These are phyloP conservation scores for Emys orbicularis DNA, from an alignment of 2,797 vertebrate genomes.

Conservation along the genomic window DNA sequence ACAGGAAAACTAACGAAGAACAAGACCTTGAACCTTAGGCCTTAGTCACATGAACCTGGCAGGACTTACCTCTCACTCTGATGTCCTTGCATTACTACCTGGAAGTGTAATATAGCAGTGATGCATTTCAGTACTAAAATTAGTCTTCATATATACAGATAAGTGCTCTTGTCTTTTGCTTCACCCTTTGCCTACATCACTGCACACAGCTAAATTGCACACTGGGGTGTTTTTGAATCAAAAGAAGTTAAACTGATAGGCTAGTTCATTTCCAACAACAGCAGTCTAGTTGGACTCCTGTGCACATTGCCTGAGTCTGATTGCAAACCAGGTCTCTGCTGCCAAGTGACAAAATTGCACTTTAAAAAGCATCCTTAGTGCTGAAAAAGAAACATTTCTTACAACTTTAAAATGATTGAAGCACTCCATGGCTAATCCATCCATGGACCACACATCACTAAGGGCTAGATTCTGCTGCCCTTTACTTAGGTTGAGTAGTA, in stretches of 20 bases:
- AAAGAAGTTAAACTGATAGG: background rate
- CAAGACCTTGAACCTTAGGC: background rate
- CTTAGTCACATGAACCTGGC: background rate
- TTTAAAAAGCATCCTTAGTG: background rate
- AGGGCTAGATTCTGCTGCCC: too few relatives aligned
- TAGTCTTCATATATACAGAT: background rate
- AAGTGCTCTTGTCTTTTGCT: background rate
- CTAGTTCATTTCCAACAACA: background rate
- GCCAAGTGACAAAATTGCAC: background rate
- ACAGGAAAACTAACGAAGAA: accelerated
- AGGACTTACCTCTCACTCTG: background rate
- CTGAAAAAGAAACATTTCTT: background rate
- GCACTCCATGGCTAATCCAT: accelerated
- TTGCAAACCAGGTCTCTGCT: background rate
- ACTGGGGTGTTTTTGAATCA: background rate
- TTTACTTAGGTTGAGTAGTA: background rate
- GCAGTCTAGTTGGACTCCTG: accelerated
- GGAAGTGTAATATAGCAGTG: background rate
- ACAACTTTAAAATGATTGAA: background rate
- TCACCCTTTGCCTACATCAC: background rate
- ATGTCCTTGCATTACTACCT: background rate
- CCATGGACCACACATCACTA: background rate
- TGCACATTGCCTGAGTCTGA: background rate
- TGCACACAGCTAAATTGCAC: background rate
- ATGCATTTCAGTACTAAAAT: accelerated